phyloP scores from a whole-genome alignment of 2,888 invertebrate species.

The Calameuta pallipes region DNA sequence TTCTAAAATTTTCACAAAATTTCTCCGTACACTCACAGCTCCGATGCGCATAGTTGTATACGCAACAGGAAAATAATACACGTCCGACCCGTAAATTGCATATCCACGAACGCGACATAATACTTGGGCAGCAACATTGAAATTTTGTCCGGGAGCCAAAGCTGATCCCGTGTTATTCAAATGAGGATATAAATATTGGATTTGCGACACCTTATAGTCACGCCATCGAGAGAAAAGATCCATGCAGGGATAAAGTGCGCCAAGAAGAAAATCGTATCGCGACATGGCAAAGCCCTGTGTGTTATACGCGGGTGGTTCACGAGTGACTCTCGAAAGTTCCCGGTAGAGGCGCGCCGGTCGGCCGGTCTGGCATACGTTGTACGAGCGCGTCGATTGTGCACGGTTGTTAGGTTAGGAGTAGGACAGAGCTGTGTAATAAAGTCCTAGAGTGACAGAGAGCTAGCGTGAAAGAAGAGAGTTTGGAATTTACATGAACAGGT shows the following conservation, averaged over 20 bases:
- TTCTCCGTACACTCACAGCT: neutral
- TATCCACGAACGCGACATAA: neutral
- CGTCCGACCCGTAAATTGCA: neutral
- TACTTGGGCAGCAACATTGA: neutral
- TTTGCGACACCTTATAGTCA: conserved; percentile 37
- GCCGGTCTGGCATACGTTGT: neutral
- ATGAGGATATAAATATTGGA: conserved; percentile 22
- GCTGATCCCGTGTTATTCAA: neutral
- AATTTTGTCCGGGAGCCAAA: neutral
- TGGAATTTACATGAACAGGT: neutral
- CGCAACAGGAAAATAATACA: neutral
- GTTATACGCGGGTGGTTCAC: conserved; percentile 26
- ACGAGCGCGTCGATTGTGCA: neutral
- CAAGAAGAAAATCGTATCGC: conserved; percentile 46
- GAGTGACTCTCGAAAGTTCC: conserved; percentile 21
- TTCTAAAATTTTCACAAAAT: neutral
- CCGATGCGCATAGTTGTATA: too few relatives aligned
- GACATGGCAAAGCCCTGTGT: conserved; percentile 38
- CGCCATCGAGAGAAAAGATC: conserved; percentile 44
- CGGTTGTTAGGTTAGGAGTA: neutral
- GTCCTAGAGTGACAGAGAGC: neutral
- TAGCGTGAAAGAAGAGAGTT: too few relatives aligned
- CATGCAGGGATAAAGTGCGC: conserved; percentile 42
- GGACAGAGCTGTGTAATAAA: neutral
- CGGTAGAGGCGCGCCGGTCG: conserved; percentile 6